phyloP scores from a whole-genome alignment of 2,797 vertebrate genomes.

The Adelosebastes latens region DNA sequence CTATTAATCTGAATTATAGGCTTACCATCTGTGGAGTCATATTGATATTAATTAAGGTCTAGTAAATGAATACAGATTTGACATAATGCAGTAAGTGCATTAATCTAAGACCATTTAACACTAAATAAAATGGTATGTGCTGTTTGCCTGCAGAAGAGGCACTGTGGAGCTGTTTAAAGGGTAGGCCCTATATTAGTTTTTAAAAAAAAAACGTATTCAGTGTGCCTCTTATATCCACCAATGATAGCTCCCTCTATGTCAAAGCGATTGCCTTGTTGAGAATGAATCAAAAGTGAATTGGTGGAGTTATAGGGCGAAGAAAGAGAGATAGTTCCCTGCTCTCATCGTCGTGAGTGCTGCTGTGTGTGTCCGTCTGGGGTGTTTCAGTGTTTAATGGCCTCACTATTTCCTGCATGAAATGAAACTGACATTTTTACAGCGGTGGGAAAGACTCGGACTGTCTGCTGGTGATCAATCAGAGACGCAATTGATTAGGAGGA shows the following conservation, averaged over 20 bases:
- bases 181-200: neutral
- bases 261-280: constrained; percentile 18
- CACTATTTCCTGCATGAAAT: constrained; percentile 61
- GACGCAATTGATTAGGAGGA: constrained; percentile 69
- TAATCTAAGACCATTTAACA: constrained; percentile 17
- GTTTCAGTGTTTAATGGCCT: constrained; percentile 64
- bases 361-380: constrained; percentile 60
- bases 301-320: constrained; percentile 16
- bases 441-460: constrained; percentile 58
- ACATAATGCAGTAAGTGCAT: constrained; percentile 1
- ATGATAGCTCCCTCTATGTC: constrained; percentile 5
- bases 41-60: constrained; percentile 22
- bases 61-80: constrained; percentile 40
- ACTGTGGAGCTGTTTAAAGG: neutral
- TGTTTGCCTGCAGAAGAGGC: neutral
- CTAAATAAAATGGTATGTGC: neutral
- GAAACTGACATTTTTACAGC: constrained; percentile 63
- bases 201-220: neutral
- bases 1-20: constrained; percentile 34
- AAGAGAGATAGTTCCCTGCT: constrained; percentile 16
- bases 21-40: constrained; percentile 6
- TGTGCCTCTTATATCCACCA: neutral
- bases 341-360: constrained; percentile 50
- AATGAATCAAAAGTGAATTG: constrained; percentile 27
- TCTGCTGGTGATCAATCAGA: constrained; percentile 71